Base-by-base conservation (phyloP, 2,888 invertebrate genomes). In the Apodemia hepburni region DNA sequence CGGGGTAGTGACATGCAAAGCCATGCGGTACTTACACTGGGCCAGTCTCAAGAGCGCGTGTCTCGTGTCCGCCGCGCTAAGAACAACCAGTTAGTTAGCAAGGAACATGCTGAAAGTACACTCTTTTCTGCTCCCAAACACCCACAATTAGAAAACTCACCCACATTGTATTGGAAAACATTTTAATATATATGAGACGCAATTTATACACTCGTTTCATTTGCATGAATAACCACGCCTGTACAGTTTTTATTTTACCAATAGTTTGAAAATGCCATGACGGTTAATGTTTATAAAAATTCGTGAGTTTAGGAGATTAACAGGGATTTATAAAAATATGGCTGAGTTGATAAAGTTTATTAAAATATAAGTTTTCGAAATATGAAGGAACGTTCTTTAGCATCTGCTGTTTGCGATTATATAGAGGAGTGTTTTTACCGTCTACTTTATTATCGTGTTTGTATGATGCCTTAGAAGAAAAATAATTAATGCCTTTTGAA, bases 41-140 rank as follows among this genome's bases (percentile, higher is more conserved):
- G 96, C 95, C 92, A 97, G 94, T 84, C 95, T 94, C 93, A 95
- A 96, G 94, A 97, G 94, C 88, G 96, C 97, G 95, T 96, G 96
- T 95, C 96, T 94, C 91, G 96, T 94, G 93, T 96, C 89, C 81
- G 82, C 82, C 80, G 76, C 82, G 76, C 89, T 87, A 85, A 77
- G 76, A 69, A 79, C 80, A 80, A 80, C 75, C 81, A 68, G 68
- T 72, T 70, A 71, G 73, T 72, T 66, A 70, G 65, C 68, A 65
- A 67, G 61, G 58, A 9, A 45, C 62, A 62, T 60, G 60, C 61
- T 61, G 17, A 58, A 45, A 35, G 12, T 51, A 64, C 45, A 62
- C 38, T 18, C 42, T n/a, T n/a, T n/a, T n/a, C 61, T 45, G 42
- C 22, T 49, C 57, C 22, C 29, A 61, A 58, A 42, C 4, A 49